These are phyloP conservation scores for Chondrosia reniformis DNA, from an alignment of 37 sponge, comb jelly and placozoan genomes.

Conservation along the genomic window DNA sequence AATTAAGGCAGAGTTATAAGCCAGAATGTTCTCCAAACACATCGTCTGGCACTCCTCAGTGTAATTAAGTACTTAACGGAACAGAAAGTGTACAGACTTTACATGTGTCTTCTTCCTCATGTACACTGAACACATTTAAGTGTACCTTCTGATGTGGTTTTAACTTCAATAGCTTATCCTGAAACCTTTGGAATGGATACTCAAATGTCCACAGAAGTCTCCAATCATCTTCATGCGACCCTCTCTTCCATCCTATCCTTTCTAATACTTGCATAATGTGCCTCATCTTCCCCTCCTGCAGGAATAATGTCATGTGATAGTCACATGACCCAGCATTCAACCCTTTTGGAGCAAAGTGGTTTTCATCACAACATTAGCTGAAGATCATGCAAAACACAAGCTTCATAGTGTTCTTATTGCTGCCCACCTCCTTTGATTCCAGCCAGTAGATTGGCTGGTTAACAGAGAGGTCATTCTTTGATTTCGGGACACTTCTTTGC, in stretches of 20 bases:
- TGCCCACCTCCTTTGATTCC: not conserved
- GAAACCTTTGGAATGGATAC: slow-evolving; percentile 41
- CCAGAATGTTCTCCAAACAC: too few species aligned
- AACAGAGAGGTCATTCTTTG: not conserved
- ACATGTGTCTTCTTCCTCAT: too few species aligned
- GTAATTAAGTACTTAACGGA: too few species aligned
- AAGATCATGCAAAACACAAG: too few species aligned
- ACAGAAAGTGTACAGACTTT: too few species aligned
- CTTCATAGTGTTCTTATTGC: not conserved
- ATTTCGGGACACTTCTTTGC: not conserved
- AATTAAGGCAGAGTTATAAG: too few species aligned
- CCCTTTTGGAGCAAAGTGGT: too few species aligned
- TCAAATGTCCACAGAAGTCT: slow-evolving; percentile 69
- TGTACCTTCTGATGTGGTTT: slow-evolving; percentile 59
- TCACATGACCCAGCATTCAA: too few species aligned
- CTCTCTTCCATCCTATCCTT: slow-evolving; percentile 37
- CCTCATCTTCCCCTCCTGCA: slow-evolving; percentile 32
- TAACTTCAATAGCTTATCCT: slow-evolving; percentile 11
- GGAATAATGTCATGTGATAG: too few species aligned
- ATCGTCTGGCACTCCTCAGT: too few species aligned
- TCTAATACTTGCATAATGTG: slow-evolving; percentile 67
- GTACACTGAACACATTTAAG: not conserved
- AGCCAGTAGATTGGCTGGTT: slow-evolving; percentile 8
- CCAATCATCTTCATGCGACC: slow-evolving; percentile 18
- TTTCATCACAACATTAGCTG: too few species aligned